phyloP scores from a whole-genome alignment of 2,113 vertebrate species.

The Macquaria ambigua region DNA sequence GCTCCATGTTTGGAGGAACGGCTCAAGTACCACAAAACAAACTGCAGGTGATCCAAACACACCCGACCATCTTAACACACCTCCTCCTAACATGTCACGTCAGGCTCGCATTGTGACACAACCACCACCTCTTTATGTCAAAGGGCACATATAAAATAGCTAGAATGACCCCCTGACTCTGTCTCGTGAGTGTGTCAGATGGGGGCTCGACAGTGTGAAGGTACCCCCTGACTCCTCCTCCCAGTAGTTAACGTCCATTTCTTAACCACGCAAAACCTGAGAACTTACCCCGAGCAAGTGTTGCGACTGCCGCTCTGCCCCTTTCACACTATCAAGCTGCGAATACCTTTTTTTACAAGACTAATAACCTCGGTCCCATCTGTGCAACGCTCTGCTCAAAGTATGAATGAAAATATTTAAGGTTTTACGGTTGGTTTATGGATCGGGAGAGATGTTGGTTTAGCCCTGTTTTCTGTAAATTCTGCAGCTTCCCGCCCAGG shows the following conservation, averaged over 20 bases:
- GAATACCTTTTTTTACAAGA: slow-evolving; percentile 46
- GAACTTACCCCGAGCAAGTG: neutral
- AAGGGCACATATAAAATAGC: slow-evolving; percentile 4
- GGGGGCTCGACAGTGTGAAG: slow-evolving; percentile 15
- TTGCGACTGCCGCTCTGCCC: slow-evolving; percentile 23
- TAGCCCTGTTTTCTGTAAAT: slow-evolving; percentile 37
- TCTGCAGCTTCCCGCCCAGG: slow-evolving; percentile 47
- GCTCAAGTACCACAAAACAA: neutral
- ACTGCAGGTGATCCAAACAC: neutral
- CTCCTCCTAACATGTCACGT: slow-evolving; percentile 3
- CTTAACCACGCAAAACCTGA: slow-evolving; percentile 22
- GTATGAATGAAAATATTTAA: slow-evolving; percentile 38
- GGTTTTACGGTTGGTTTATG: slow-evolving; percentile 51
- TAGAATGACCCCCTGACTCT: slow-evolving; percentile 11
- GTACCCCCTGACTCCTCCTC: slow-evolving; percentile 12
- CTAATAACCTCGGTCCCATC: slow-evolving; percentile 48
- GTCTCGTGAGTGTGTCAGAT: neutral
- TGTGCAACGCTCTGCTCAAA: slow-evolving; percentile 9
- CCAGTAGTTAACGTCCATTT: slow-evolving; percentile 21
- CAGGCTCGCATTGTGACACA: neutral
- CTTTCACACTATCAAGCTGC: slow-evolving; percentile 49
- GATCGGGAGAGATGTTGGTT: slow-evolving; percentile 58
- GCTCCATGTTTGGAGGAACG: neutral
- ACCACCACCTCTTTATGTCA: slow-evolving; percentile 2
- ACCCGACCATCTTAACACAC: neutral